These are phyloP conservation scores for Eupeodes latifasciatus DNA, from an alignment of 2,888 invertebrate genomes.

Conservation along the genomic window DNA sequence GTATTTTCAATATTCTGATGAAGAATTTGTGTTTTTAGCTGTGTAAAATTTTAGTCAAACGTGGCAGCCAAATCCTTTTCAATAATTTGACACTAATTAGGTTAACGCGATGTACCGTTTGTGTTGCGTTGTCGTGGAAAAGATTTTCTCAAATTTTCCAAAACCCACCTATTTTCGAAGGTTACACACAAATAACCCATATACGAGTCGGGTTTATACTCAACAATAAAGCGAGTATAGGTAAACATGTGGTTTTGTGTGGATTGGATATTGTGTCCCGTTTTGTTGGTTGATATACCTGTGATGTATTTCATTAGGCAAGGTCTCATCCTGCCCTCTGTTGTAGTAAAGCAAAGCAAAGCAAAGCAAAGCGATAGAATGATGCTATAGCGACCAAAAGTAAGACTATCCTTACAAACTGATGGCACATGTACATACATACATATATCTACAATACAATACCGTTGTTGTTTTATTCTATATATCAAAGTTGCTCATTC, in stretches of 20 bases:
- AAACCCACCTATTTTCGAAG: conserved; percentile 7
- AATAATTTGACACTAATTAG: conserved; percentile 73
- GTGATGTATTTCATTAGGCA: conserved; percentile 46
- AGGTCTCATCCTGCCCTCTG: background rate
- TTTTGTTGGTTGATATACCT: background rate
- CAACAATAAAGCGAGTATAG: background rate
- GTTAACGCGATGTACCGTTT: conserved; percentile 32
- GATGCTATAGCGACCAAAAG: conserved; percentile 12
- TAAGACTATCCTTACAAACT: background rate
- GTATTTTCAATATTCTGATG: too few species aligned
- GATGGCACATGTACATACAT: background rate
- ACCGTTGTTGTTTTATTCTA: background rate
- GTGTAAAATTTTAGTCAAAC: conserved; percentile 34
- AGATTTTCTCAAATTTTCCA: conserved; percentile 36
- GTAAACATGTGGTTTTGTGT: conserved; percentile 13
- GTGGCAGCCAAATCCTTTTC: conserved; percentile 53
- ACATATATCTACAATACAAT: background rate
- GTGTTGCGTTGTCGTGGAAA: conserved; percentile 15
- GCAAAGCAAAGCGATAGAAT: too few species aligned
- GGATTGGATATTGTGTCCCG: background rate
- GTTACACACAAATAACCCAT: background rate
- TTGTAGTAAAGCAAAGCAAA: too few species aligned
- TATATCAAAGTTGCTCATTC: background rate
- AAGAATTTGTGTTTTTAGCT: conserved; percentile 3
- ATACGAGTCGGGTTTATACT: background rate